These are phyloP conservation scores for Alviniconcha strummeri DNA, from an alignment of 2,888 invertebrate species.

Conservation along the genomic window DNA sequence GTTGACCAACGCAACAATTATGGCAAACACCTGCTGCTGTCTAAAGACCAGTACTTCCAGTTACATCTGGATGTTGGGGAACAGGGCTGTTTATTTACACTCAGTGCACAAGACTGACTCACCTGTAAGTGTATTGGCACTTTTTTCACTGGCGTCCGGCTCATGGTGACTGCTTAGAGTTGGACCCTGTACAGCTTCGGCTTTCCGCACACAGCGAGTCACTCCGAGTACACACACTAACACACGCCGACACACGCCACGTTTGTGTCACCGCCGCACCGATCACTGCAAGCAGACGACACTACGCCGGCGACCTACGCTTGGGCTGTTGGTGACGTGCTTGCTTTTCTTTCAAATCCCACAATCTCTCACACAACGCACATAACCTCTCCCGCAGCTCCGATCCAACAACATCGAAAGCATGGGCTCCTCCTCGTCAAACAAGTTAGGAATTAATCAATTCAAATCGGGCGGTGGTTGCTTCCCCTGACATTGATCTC, in stretches of 20 bases:
- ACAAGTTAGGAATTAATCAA: background rate
- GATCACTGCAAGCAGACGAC: constrained; percentile 25
- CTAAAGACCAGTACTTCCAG: too few species aligned
- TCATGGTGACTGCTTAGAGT: constrained; percentile 27
- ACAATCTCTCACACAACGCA: too few species aligned
- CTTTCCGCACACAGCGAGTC: background rate
- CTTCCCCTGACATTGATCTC: constrained; percentile 20
- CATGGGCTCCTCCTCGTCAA: background rate
- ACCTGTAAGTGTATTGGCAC: constrained; percentile 87
- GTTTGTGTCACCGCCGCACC: too few species aligned
- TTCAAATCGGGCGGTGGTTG: constrained; percentile 18
- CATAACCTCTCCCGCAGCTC: too few species aligned
- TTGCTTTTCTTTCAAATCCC: too few species aligned
- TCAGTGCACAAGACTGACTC: constrained; percentile 25
- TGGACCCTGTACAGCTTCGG: background rate
- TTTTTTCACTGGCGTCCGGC: constrained; percentile 83
- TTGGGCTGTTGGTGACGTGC: too few species aligned
- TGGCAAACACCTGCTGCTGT: background rate
- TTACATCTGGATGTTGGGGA: too few species aligned
- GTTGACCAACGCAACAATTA: background rate
- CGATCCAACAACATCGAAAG: background rate
- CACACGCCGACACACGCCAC: background rate
- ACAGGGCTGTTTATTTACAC: background rate
- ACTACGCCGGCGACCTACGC: background rate
- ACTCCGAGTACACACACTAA: background rate